phyloP scores from a whole-genome alignment of 2,113 vertebrate species.

The Pipa parva region DNA sequence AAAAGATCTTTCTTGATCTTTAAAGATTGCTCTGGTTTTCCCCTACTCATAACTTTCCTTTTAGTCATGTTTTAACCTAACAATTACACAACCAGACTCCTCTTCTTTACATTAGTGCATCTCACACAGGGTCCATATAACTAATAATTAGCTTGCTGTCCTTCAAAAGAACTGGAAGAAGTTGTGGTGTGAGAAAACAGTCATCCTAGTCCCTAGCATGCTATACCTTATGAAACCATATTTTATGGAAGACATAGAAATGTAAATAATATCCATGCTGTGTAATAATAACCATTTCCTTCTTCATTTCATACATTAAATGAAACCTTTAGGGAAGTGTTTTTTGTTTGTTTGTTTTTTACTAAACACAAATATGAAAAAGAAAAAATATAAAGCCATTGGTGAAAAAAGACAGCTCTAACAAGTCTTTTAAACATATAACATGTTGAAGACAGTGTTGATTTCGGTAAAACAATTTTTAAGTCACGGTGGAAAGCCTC shows the following conservation, averaged over 20 bases:
- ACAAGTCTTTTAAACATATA: slow-evolving; percentile 19
- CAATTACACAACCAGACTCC: too few relatives aligned
- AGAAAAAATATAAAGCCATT: slow-evolving; percentile 26
- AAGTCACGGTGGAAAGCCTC: slow-evolving; percentile 22
- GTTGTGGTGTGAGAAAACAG: too few relatives aligned
- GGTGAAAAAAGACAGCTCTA: slow-evolving; percentile 14
- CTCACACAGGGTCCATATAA: too few relatives aligned
- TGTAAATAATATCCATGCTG: slow-evolving; percentile 1
- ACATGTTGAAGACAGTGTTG: slow-evolving; percentile 27
- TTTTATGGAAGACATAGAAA: slow-evolving; percentile 36
- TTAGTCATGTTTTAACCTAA: too few relatives aligned
- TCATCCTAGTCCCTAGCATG: slow-evolving; percentile 24
- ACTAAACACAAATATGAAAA: slow-evolving; percentile 35
- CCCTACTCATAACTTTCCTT: too few relatives aligned
- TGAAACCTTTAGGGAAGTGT: slow-evolving; percentile 7
- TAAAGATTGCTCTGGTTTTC: too few relatives aligned
- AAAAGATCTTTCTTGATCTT: too few relatives aligned
- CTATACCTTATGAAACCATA: slow-evolving; percentile 13
- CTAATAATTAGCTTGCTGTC: too few relatives aligned
- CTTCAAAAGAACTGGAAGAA: too few relatives aligned
- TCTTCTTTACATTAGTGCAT: too few relatives aligned
- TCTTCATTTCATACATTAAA: slow-evolving; percentile 16
- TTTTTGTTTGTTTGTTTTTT: slow-evolving; percentile 7
- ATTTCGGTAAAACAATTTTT: slow-evolving; percentile 30
- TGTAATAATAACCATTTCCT: background rate